Evolutionary conservation across 2,113 vertebrate genomes (phyloP).

Genomic region (Pycnonotus jocosus): DNA sequence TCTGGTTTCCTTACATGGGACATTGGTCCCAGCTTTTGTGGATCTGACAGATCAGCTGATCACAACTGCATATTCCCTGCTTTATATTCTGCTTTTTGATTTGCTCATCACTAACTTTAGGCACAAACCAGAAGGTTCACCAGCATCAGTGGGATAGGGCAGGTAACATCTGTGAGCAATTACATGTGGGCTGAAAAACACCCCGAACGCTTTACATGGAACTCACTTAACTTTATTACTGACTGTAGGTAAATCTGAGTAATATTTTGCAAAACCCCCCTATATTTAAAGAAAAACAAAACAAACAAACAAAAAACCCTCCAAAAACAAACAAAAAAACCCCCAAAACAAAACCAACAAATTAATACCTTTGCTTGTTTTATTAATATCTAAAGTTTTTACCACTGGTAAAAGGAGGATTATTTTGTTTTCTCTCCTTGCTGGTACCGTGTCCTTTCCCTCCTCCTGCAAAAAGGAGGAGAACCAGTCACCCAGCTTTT

Average conservation of each 20-base stretch:
- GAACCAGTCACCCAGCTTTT: neutral
- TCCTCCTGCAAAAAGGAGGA: neutral
- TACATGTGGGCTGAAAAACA: neutral
- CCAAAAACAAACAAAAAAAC: too few relatives aligned
- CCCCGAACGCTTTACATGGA: neutral
- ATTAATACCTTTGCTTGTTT: neutral
- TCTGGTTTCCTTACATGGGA: neutral
- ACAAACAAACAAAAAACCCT: too few relatives aligned
- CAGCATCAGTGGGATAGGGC: neutral
- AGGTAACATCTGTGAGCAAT: constrained; percentile 15
- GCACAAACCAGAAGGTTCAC: neutral
- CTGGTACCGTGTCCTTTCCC: neutral
- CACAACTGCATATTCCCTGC: neutral
- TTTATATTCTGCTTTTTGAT: neutral
- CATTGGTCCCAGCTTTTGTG: neutral
- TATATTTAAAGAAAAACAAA: neutral
- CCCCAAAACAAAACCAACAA: neutral
- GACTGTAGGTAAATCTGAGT: neutral
- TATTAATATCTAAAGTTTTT: neutral
- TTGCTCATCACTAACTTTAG: neutral
- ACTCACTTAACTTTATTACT: neutral
- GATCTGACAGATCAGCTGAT: neutral
- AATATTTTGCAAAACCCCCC: neutral
- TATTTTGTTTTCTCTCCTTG: neutral
- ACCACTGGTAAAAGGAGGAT: neutral